A percentile compares a stretch with the other conserved stretches of the same genome.
These are phyloP conservation scores for Bombylius discolor DNA, from an alignment of 2,888 invertebrate genomes.

Conservation along the genomic window DNA sequence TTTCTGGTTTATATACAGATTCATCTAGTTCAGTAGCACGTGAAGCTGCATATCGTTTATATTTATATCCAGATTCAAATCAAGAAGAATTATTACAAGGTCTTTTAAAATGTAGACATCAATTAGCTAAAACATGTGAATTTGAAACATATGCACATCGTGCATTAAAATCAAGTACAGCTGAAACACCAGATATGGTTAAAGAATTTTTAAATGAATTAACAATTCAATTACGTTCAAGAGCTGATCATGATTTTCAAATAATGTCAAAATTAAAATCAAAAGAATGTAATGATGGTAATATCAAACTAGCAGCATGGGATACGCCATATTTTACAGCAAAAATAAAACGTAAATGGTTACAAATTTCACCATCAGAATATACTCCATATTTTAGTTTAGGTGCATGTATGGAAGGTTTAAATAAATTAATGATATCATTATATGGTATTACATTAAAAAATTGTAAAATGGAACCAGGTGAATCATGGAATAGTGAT, in stretches of 20 bases:
- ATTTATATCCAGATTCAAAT: conserved; percentile 58
- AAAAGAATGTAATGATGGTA: conserved; percentile 19
- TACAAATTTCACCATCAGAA: conserved; percentile 57
- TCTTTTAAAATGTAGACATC: conserved; percentile 59
- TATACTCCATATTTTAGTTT: conserved; percentile 80
- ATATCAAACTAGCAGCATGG: conserved; percentile 51
- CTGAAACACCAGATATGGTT: conserved; percentile 68
- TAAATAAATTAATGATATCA: conserved; percentile 73
- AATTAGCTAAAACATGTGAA: conserved; percentile 77
- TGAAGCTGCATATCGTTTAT: conserved; percentile 80
- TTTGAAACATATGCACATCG: conserved; percentile 81
- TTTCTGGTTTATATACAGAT: conserved; percentile 74
- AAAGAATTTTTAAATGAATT: conserved; percentile 65
- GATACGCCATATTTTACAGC: conserved; percentile 77
- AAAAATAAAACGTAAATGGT: conserved; percentile 55
- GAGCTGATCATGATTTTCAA: conserved; percentile 62
- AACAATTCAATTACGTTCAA: conserved; percentile 51
- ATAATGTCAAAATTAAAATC: conserved; percentile 64
- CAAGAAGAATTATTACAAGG: conserved; percentile 65
- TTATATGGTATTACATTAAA: conserved; percentile 72
- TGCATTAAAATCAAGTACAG: conserved; percentile 76
- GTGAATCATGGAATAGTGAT: conserved; percentile 79
- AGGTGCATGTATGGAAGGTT: conserved; percentile 92
- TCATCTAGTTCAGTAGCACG: conserved; percentile 63
- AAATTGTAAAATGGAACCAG: conserved; percentile 55